Conservation (phyloP, 2,888 invertebrate species). For the Pogonocherus hispidulus region DNA sequence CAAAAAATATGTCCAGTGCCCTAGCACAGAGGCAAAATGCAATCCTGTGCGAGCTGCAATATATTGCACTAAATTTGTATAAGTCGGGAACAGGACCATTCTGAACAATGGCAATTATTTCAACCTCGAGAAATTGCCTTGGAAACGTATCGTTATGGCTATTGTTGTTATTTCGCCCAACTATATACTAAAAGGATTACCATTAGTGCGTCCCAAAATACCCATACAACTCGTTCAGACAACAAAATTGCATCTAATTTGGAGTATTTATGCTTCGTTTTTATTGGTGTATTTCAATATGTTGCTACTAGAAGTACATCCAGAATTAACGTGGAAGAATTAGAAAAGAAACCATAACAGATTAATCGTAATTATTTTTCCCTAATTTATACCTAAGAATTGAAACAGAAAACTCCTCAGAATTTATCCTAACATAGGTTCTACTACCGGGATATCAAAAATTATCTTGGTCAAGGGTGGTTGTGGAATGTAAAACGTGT, state of each 20-base stretch:
- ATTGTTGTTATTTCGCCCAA: neutral
- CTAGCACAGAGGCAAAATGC: conserved; percentile 64
- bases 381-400: too few species aligned
- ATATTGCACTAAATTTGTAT: conserved; percentile 63
- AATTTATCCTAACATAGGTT: too few species aligned
- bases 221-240: neutral
- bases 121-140: neutral
- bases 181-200: neutral
- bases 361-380: too few species aligned
- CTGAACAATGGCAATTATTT: conserved; percentile 45
- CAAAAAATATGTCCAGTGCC: conserved; percentile 67
- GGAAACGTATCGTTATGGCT: neutral
- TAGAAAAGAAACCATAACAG: too few species aligned
- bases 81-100: conserved; percentile 59
- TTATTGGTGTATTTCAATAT: too few species aligned
- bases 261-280: neutral
- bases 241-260: neutral
- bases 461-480: too few species aligned
- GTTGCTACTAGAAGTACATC: too few species aligned
- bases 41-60: conserved; percentile 61
- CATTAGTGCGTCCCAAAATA: neutral
- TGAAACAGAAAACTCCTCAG: too few species aligned
- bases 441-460: too few species aligned
- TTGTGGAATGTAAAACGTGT: too few species aligned
- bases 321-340: too few species aligned